Conservation (phyloP, 2,113 vertebrate genomes). For the Anas platyrhynchos region DNA sequence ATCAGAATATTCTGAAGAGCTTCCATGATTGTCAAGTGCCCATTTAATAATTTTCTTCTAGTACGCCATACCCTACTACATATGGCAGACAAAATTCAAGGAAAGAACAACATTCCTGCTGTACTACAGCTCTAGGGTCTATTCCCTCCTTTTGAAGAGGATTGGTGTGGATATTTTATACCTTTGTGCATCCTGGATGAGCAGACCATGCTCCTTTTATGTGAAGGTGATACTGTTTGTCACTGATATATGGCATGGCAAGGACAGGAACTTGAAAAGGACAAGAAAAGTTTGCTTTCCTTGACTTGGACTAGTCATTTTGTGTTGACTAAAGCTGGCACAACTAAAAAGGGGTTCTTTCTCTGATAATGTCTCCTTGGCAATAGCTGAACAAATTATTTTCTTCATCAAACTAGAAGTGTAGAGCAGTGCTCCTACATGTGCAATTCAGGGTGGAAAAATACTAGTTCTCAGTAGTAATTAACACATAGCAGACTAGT, state of each 20-base stretch:
- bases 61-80: not conserved
- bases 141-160: not conserved
- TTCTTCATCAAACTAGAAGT: not conserved
- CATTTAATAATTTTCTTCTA: not conserved
- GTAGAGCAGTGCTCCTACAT: not conserved
- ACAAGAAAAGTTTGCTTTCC: not conserved
- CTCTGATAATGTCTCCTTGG: not conserved
- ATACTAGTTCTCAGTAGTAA: not conserved
- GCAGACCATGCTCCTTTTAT: not conserved
- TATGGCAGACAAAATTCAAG: not conserved
- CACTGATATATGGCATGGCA: not conserved
- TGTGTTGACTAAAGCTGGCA: not conserved
- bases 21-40: not conserved
- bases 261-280: not conserved
- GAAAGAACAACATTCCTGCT: not conserved
- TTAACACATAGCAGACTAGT: not conserved
- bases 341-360: not conserved
- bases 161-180: too few species aligned
- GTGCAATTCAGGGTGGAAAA: not conserved
- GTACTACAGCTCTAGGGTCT: not conserved
- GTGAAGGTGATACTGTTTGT: not conserved
- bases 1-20: not conserved
- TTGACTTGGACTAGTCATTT: not conserved
- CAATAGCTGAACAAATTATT: not conserved
- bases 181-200: not conserved